These are phyloP conservation scores for Decapterus maruadsi DNA, from an alignment of 2,797 vertebrate genomes.

Conservation along the genomic window DNA sequence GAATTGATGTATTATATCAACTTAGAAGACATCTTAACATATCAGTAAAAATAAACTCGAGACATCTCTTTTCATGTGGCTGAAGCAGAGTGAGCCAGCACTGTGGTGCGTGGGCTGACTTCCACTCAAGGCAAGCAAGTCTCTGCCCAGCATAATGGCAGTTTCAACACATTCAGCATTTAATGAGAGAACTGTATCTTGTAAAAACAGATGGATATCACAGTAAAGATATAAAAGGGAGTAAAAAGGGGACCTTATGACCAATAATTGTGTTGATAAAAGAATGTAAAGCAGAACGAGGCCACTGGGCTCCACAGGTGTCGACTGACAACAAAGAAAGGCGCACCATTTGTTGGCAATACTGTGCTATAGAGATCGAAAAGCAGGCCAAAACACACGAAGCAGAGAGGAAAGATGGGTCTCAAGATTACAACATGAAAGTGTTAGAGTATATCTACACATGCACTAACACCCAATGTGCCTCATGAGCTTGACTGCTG, in stretches of 20 bases:
- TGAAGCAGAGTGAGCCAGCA: conserved; percentile 18
- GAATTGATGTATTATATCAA: not conserved
- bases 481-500: conserved; percentile 1
- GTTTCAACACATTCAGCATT: conserved; percentile 37
- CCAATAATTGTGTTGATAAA: conserved; percentile 22
- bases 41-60: not conserved
- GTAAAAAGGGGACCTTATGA: conserved; percentile 24
- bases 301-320: not conserved
- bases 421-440: not conserved
- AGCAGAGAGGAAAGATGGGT: not conserved
- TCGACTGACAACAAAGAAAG: not conserved
- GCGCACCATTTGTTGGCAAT: not conserved
- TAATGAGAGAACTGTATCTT: conserved; percentile 44
- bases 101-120: conserved; percentile 28
- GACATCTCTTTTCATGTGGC: conserved; percentile 2
- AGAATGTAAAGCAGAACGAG: not conserved
- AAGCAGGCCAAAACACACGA: not conserved
- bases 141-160: conserved; percentile 29
- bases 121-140: conserved; percentile 25
- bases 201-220: conserved; percentile 51
- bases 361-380: not conserved
- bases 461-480: not conserved
- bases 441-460: not conserved
- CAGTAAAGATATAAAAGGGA: conserved; percentile 32
- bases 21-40: conserved; percentile 15